Conservation (phyloP, 1,140 invertebrate species). For the Cyclargus thomasi region DNA sequence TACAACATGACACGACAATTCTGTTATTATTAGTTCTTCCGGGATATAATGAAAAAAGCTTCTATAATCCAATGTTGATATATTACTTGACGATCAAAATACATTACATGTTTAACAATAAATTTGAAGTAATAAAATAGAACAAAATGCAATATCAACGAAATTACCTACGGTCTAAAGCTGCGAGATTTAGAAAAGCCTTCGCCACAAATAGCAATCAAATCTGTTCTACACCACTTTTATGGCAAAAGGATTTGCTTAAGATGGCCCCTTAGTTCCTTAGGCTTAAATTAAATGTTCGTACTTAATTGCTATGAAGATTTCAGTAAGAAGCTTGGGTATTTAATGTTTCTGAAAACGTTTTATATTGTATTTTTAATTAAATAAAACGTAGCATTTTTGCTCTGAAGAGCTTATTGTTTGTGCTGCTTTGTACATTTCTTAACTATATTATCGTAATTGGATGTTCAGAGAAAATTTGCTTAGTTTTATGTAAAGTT, state of each 20-base stretch:
- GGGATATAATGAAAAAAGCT: too few relatives aligned
- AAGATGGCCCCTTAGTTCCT: constrained; percentile 5
- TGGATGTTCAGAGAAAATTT: neutral
- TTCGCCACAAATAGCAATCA: constrained; percentile 25
- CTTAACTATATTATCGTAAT: neutral
- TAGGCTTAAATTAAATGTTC: constrained; percentile 7
- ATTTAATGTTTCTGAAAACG: neutral
- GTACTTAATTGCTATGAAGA: constrained; percentile 13
- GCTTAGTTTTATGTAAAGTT: neutral
- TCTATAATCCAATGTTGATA: too few relatives aligned
- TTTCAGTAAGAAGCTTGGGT: constrained; percentile 10
- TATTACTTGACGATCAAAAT: neutral
- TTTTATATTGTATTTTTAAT: neutral
- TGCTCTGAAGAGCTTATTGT: neutral
- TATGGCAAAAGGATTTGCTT: constrained; percentile 18
- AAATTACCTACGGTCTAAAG: constrained; percentile 23
- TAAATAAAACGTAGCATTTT: neutral
- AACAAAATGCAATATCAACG: constrained; percentile 40
- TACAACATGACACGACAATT: too few relatives aligned
- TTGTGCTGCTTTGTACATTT: neutral
- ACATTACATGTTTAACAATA: neutral
- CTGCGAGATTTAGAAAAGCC: constrained; percentile 27
- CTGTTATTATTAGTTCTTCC: too few relatives aligned
- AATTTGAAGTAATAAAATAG: constrained; percentile 41
- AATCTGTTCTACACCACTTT: constrained; percentile 31